Evolutionary conservation across 2,888 invertebrate genomes (phyloP), one percentile per base, ranked within the genome.

Genomic region (Limnephilus marmoratus): DNA sequence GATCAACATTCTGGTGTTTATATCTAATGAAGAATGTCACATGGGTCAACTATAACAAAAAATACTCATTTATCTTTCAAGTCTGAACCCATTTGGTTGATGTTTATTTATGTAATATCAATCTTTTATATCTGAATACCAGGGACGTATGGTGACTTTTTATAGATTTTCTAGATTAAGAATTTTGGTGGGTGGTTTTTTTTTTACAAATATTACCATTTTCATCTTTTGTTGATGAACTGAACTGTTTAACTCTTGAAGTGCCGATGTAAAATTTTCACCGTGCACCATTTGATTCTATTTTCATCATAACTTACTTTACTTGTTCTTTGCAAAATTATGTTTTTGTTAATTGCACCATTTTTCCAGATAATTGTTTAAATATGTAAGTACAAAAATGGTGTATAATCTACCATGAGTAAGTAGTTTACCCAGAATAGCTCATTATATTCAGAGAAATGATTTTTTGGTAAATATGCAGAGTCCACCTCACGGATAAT

Each of bases 21-120:
- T 68, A 68, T 68, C 68, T 68, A 68, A 68, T 68, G 24, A 24
- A 68, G 18, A 68, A 24, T 68, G 68, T 68, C 68, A 24, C 24
- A 68, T n/a, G 24, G 68, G 68, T 68, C 68, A 68, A 68, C 68
- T 24, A n/a, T 24, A 68, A 68, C 7, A 68, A 68, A 68, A 68
- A 7, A 5, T 68, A 68, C 68, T 24, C 24, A 24, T 68, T 68
- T 68, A 24, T 68, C 68, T 68, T 24, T 68, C 24, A 24, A 68
- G 68, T 68, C 68, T 68, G n/a, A 68, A 68, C 68, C 68, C 68
- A n/a, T 68, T 68, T 68, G n/a, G 68, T 68, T 68, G 68, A 68
- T 68, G 24, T 24, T 24, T 68, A 68, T 24, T 68, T 68, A 68
- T 68, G 68, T 24, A 68, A 68, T 68, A 68, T 68, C 53, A 68